Evolutionary conservation across 2,888 invertebrate genomes (phyloP), one percentile per base, ranked within the genome.

Genomic region (Archips xylosteana): DNA sequence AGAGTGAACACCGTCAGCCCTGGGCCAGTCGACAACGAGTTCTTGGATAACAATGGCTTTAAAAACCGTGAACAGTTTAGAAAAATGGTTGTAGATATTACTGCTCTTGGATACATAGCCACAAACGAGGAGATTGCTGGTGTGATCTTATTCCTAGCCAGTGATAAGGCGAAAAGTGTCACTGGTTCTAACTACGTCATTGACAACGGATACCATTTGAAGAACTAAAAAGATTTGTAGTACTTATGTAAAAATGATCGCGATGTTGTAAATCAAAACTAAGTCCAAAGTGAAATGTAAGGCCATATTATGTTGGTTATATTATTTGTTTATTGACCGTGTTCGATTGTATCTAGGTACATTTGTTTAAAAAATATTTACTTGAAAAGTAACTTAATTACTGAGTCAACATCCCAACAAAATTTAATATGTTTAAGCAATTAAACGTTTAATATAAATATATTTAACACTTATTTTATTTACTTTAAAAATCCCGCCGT

Each of bases 1-100:
- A 89, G 97, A 70, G 96, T 96, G 0, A 97, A 97, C 84, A 91
- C 95, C 57, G 96, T 97, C 0, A 96, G 96, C 82, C 97, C 97
- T 34, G 97, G 54, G 3, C 66, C 66, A n/a, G 34, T 66, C 2
- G 66, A 54, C 23, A 66, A 66, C 39, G 54, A 15, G 6, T 66
- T 66, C 42, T 39, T 66, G 23, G 6, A 15, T 34, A 66, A 66
- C 39, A 66, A 54, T 15, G 66, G 66, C 23, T 39, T 34, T 1
- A 51, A 36, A 36, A 36, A 51, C 36, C 9, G 32, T 12, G 49
- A 39, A 23, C 4, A 9, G 36, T n/a, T 34, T 47, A 49, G 3
- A 8, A 8, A 51, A 36, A 4, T 8, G 10, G 2, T 49, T 3
- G n/a, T n/a, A 9, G 49, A 47, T 9, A 36, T n/a, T 6, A 51